Evolutionary conservation across 2,888 invertebrate genomes (phyloP).

Genomic region (Himalopsyche anomala): DNA sequence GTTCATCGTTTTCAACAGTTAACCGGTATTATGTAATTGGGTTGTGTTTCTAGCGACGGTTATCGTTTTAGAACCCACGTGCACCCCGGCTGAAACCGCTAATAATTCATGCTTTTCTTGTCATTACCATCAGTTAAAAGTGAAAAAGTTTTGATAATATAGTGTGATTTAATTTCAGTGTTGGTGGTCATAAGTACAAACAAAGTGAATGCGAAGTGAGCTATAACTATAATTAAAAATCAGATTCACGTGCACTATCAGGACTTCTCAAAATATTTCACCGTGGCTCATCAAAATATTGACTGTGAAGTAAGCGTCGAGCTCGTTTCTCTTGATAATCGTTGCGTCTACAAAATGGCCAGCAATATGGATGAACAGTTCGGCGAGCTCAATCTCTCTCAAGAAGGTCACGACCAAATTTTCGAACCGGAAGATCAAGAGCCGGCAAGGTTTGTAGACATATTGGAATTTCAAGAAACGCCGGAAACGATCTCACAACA

Average conservation of each 20-base stretch:
- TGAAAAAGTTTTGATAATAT: slow-evolving; percentile 14
- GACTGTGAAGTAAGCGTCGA: neutral
- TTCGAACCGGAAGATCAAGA: slow-evolving; percentile 82
- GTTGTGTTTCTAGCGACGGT: slow-evolving; percentile 68
- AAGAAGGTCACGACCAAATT: slow-evolving; percentile 85
- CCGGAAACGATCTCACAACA: slow-evolving; percentile 13
- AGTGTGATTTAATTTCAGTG: slow-evolving; percentile 4
- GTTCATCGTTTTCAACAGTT: slow-evolving; percentile 66
- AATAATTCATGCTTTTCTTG: slow-evolving; percentile 67
- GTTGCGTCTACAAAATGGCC: slow-evolving; percentile 69
- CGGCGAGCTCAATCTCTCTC: slow-evolving; percentile 82
- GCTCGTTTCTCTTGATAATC: neutral
- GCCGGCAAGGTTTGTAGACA: slow-evolving; percentile 75
- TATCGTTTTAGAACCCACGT: slow-evolving; percentile 68
- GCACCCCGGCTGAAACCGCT: slow-evolving; percentile 70
- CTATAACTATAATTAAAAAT: neutral
- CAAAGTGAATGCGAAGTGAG: slow-evolving; percentile 1
- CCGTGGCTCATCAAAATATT: neutral
- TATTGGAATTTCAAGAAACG: neutral
- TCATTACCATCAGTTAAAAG: slow-evolving; percentile 9
- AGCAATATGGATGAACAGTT: slow-evolving; percentile 81
- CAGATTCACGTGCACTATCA: neutral
- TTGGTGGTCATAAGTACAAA: slow-evolving; percentile 1
- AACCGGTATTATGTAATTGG: slow-evolving; percentile 72
- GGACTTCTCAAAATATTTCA: slow-evolving; percentile 24